Evolutionary conservation across 2,113 vertebrate genomes (phyloP).

Genomic region (Labeo catla): DNA sequence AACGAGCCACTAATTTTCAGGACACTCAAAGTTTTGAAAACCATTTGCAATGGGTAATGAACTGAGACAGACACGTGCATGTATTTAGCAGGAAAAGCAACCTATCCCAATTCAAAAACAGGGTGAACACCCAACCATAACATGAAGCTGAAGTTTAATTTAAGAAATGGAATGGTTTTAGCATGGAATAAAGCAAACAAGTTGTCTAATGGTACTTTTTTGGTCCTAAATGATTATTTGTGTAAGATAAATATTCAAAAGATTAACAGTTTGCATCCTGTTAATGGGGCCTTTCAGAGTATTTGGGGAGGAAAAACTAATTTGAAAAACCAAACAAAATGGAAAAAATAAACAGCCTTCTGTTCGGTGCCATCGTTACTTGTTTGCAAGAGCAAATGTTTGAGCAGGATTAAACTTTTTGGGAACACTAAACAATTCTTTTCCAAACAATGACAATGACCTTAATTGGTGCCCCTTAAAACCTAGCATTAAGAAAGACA

Average conservation of each 20-base stretch:
- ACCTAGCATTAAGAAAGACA: background rate
- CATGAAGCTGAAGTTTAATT: background rate
- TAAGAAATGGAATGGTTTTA: background rate
- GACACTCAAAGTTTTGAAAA: background rate
- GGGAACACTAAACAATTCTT: background rate
- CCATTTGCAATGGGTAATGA: background rate
- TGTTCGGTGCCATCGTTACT: background rate
- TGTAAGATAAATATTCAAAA: background rate
- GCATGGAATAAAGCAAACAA: background rate
- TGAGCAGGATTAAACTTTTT: background rate
- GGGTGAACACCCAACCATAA: background rate
- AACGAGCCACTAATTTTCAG: background rate
- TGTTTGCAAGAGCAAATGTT: background rate
- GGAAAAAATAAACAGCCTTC: background rate
- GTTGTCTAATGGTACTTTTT: background rate
- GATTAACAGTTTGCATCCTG: background rate
- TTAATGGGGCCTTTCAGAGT: background rate
- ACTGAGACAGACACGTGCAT: background rate
- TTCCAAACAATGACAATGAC: background rate
- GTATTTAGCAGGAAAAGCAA: background rate
- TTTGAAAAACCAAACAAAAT: constrained; percentile 22
- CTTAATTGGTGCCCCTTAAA: background rate
- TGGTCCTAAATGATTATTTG: background rate
- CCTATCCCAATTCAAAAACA: background rate
- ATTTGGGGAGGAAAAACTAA: background rate